Evolutionary conservation across 2,113 vertebrate genomes (phyloP).

Genomic region (Anarrhichthys ocellatus): DNA sequence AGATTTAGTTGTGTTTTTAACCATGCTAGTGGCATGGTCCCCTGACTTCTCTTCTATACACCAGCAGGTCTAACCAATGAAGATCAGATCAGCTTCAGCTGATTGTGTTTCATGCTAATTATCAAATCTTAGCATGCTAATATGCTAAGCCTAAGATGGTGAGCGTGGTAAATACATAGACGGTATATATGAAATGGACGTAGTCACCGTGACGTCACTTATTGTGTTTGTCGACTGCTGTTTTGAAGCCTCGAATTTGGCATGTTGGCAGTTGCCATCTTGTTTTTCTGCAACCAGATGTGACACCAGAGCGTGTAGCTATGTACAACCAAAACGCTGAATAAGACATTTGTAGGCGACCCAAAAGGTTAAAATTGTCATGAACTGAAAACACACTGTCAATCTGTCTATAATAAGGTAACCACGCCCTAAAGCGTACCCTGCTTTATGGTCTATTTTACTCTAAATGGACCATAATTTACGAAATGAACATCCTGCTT

Average conservation of each 20-base stretch:
- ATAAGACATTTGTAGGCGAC: too few species aligned
- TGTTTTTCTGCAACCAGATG: not conserved
- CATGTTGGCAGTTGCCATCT: not conserved
- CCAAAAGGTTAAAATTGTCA: not conserved
- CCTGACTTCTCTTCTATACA: not conserved
- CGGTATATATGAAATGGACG: not conserved
- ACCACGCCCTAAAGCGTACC: too few species aligned
- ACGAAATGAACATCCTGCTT: too few species aligned
- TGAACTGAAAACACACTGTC: not conserved
- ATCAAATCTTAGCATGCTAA: not conserved
- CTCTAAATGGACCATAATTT: not conserved
- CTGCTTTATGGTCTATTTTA: not conserved
- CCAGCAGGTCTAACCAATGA: not conserved
- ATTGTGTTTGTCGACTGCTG: not conserved
- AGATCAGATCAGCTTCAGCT: not conserved
- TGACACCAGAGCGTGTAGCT: too few species aligned
- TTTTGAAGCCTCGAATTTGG: not conserved
- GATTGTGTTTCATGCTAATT: not conserved
- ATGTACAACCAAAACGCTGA: too few species aligned
- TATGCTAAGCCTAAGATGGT: not conserved
- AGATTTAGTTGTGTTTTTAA: slow-evolving; percentile 3
- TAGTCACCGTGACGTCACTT: not conserved
- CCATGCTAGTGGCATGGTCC: not conserved
- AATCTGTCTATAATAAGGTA: not conserved
- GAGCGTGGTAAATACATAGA: not conserved